Base-by-base conservation (phyloP, 1,140 invertebrate genomes). In the Cydia fagiglandana region DNA sequence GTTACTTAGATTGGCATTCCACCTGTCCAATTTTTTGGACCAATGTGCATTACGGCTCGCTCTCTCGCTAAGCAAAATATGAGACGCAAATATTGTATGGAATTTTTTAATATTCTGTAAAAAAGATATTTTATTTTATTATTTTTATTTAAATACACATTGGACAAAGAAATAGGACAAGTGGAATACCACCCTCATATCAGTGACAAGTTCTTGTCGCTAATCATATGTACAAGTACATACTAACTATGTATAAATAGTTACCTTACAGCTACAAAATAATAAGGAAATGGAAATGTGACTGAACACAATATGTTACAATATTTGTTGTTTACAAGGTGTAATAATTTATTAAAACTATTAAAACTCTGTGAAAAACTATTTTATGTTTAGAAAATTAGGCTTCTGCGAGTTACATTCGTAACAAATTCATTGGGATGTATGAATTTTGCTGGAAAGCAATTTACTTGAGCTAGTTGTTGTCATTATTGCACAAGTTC, bases 251-350 rank as follows among this genome's bases (percentile, higher is more conserved):
- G 66, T 41, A 70, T 38, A 38, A 70, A 38, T 38, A 34, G 15
- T 70, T 10, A 38, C 12, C 66, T 70, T 38, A 70, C 6, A 66
- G 7, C 34, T 70, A 70, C n/a, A 70, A 38, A 70, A 70, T 70
- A 12, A 61, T 61, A 61, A 45, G 56, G 56, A 61, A 70, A 41
- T 70, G 66, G 66, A 70, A 70, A 70, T 70, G 66, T 70, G 15
- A 70, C 34, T 70, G 66, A 70, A 70, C 66, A 70, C 66, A 70
- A 70, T 74, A 53, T 20, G 20, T 70, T 70, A 38, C 34, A 70
- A 34, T 70, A 38, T 70, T n/a, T 38, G n/a, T 70, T n/a, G 34
- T 41, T 2, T 45, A 70, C 34, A 41, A 17, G 34, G 64, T 66
- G 41, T 9, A 2, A 9, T 15, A 4, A 15, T 50, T 50, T 50